Evolutionary conservation across 2,797 vertebrate species (phyloP), one percentile per base, ranked within the genome.

Genomic region (Syndactyla subalaris): DNA sequence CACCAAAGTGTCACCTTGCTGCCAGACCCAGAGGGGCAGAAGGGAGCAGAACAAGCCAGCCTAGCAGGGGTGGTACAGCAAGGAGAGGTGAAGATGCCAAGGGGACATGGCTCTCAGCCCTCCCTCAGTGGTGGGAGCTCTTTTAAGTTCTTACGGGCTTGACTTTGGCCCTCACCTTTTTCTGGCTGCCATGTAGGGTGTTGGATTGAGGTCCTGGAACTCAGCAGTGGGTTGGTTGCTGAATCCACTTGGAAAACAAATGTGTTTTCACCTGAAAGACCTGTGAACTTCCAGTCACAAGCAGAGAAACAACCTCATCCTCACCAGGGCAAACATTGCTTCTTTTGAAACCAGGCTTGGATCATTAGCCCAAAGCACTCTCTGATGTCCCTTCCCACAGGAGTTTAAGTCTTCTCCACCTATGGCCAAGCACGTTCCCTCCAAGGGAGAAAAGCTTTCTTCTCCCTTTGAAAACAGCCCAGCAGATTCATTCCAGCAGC

Each of bases 401-500:
- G 51, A 85, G 30, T 32, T 63, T 14, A 22, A 49, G 70, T 26
- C 52, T 52, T 52, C 74, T 73, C 61, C 79, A 76, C 63, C 85
- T 83, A 10, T 4, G 16, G 43, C 76, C 61, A 85, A 74, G 41
- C 63, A 52, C 0, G 0, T 74, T 66, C 24, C 51, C 71, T 18
- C 39, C 26, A 52, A 59, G 21, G 39, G 36, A 79, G 24, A 48
- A 95, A 79, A 34, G 52, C 32, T 45, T 57, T 62, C 45, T 41
- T 39, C 49, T 81, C 43, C 29, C 59, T 71, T 32, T 41, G 72
- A 49, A 70, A 90, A 14, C 48, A 58, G 57, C 63, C 49, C 9
- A 15, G 30, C 67, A 92, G 51, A 71, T 62, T 72, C 8, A 1
- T 84, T 86, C 86, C 91, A 93, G 84, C 91, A 79, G 87, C 62